Percentiles rank a stretch among this genome's conserved stretches.
Conservation (phyloP, 1,140 invertebrate species). For the Aporrectodea caliginosa region DNA sequence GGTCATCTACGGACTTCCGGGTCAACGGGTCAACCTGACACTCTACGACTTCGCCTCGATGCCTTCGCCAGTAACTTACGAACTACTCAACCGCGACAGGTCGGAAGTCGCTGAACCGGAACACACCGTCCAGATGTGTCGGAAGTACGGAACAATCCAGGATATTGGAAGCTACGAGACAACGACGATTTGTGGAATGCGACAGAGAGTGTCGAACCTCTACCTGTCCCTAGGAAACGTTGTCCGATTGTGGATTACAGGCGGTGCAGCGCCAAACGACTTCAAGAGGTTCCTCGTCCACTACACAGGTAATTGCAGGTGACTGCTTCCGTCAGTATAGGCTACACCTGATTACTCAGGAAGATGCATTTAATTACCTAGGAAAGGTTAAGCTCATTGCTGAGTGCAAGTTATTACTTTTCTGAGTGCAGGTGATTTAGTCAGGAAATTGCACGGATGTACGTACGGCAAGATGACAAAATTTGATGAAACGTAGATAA, state of each 20-base stretch:
- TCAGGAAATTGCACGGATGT: no score
- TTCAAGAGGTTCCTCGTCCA: conserved; percentile 10
- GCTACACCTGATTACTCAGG: no score
- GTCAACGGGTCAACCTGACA: conserved; percentile 22
- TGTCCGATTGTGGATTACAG: conserved; percentile 12
- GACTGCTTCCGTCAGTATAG: no score
- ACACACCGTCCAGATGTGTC: background rate
- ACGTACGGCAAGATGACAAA: no score
- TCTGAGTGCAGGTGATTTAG: no score
- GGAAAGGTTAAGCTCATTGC: no score
- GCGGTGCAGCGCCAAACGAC: background rate
- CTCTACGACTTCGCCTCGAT: conserved; percentile 23
- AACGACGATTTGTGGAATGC: background rate
- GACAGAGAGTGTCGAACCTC: background rate
- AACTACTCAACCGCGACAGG: background rate
- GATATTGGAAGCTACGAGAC: background rate
- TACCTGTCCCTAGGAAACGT: background rate
- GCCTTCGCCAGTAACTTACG: no score
- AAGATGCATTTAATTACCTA: no score
- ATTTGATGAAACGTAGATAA: no score
- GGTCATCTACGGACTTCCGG: conserved; percentile 1
- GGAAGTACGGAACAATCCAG: conserved; percentile 12
- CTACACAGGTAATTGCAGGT: conserved; percentile 5
- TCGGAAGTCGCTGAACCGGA: conserved; percentile 68
- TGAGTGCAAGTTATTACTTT: no score